Base-by-base conservation (phyloP, 1,140 invertebrate species). In the Heliconius nattereri region DNA sequence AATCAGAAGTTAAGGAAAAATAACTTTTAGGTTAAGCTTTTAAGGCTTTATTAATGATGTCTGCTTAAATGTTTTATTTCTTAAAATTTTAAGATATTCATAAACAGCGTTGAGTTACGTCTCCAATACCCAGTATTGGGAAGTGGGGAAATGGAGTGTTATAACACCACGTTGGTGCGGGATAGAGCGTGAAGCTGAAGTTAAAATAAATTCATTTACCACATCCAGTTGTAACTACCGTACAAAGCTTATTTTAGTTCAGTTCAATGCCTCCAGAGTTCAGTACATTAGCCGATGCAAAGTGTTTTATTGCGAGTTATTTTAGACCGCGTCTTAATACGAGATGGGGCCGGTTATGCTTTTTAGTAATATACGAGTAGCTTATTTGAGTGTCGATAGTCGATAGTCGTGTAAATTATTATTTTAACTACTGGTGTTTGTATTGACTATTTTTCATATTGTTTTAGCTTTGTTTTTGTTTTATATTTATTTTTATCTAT, bases 241-340 rank as follows among this genome's bases (percentile, higher is more conserved):
- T 57, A 29, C 57, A n/a, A 40, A 49, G 35, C 11, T 70, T 76
- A 71, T 76, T 76, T 75, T 37, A 9, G 74, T 66, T 40, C 37
- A 71, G 60, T 76, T 70, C 60, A 76, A 70, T 76, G 75, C 35
- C 60, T 66, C 60, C 75, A 52, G 49, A 52, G 49, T 52, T 19
- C 19, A 76, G 60, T 75, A 75, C 75, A 76, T 76, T 76, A 60
- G 57, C 35, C 54, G 60, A 66, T 54, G 54, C 37, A 66, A 66
- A 66, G 29, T 76, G 74, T 76, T 76, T 75, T 70, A 76, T 70
- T 70, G 75, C 37, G 32, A 20, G 54, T 29, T 66, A 52, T 76
- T 76, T 76, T 40, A 49, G 60, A 76, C 40, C 13, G 60, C 57
- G 75, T 70, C 60, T 76, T 71, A 70, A 45, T 76, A n/a, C 54